phyloP scores from a whole-genome alignment of 2,797 vertebrate species.

The Craterocephalus amniculus region DNA sequence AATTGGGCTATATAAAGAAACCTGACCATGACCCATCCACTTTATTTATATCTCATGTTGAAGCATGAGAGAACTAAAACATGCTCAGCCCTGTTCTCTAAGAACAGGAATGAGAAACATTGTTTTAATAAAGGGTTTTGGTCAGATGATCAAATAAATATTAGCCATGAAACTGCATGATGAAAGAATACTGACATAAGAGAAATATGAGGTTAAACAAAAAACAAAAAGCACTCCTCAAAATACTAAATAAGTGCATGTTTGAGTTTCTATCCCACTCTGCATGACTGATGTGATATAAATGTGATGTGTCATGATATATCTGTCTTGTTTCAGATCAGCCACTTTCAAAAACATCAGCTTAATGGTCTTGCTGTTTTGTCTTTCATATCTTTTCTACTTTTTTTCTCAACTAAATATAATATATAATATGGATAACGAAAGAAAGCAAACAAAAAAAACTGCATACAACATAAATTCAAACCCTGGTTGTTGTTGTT shows the following conservation, averaged over 20 bases:
- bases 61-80: constrained; percentile 11
- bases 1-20: not conserved
- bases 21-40: constrained; percentile 5
- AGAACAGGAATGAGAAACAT: not conserved
- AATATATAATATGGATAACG: not conserved
- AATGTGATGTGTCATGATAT: too few species aligned
- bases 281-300: not conserved
- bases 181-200: constrained; percentile 62
- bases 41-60: not conserved
- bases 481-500: not conserved
- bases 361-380: not conserved
- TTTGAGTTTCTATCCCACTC: constrained; percentile 1
- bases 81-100: not conserved
- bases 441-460: not conserved
- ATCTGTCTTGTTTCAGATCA: too few species aligned
- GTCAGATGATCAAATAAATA: constrained; percentile 49
- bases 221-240: not conserved
- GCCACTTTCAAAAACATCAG: not conserved
- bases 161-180: constrained; percentile 55
- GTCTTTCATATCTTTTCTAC: not conserved
- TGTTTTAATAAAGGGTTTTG: constrained; percentile 16
- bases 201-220: constrained; percentile 41
- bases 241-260: not conserved
- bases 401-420: not conserved
- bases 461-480: not conserved